A percentile compares a stretch with the other conserved stretches of the same genome.
Conservation (phyloP, 2,113 vertebrate genomes). For the Chloropsis cyanopogon region DNA sequence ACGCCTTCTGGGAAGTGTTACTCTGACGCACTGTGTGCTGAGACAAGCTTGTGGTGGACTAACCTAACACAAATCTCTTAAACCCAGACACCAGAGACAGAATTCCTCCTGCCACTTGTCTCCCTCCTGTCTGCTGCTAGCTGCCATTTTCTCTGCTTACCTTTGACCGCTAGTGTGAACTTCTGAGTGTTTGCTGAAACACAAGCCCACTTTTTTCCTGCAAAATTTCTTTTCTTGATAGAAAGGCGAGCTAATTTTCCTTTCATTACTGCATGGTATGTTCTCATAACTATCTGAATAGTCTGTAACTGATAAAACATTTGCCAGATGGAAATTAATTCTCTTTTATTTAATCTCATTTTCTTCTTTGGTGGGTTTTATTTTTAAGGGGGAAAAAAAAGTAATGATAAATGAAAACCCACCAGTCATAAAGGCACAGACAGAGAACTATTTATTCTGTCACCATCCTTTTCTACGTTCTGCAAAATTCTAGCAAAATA, state of each 20-base stretch:
- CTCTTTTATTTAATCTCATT: not conserved
- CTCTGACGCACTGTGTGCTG: not conserved
- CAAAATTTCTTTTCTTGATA: not conserved
- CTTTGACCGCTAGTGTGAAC: not conserved
- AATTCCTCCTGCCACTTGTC: not conserved
- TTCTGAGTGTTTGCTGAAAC: not conserved
- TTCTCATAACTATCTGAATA: not conserved
- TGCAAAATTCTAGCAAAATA: not conserved
- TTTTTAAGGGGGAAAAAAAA: not conserved
- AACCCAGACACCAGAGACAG: not conserved
- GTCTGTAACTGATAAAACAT: not conserved
- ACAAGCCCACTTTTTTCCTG: not conserved
- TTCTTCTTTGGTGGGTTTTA: not conserved
- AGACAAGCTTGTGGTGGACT: not conserved
- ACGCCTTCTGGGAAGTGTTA: not conserved
- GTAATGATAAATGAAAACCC: fast-evolving
- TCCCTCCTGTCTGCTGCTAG: not conserved
- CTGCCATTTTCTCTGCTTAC: not conserved
- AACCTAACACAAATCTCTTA: not conserved
- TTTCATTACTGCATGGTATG: not conserved
- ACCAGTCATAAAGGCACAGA: not conserved
- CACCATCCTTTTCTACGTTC: not conserved
- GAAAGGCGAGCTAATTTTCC: not conserved
- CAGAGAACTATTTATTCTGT: not conserved
- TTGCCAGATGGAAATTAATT: not conserved